These are phyloP conservation scores for Eurytoma adleriae DNA, from an alignment of 2,888 invertebrate genomes.

Conservation along the genomic window DNA sequence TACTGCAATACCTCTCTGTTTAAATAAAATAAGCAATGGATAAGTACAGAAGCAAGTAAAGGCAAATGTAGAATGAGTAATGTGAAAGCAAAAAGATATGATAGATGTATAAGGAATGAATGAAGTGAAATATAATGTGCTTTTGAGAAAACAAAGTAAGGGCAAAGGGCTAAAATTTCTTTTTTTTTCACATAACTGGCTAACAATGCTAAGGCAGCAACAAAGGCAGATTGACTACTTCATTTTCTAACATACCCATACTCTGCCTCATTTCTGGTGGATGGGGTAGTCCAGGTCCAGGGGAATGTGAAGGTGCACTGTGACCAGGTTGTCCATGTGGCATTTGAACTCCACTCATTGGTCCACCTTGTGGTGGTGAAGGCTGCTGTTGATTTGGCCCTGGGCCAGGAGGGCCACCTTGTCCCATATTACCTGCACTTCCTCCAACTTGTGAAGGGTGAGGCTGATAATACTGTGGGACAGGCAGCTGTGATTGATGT, in stretches of 20 bases:
- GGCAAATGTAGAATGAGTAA: too few species aligned
- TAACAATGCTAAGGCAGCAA: too few species aligned
- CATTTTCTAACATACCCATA: slow-evolving; percentile 45
- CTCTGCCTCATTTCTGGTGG: slow-evolving; percentile 49
- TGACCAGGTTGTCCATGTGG: slow-evolving; percentile 52
- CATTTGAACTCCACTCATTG: slow-evolving; percentile 46
- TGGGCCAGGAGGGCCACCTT: slow-evolving; percentile 65
- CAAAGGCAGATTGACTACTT: neutral
- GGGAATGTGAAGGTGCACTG: slow-evolving; percentile 54
- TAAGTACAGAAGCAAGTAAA: too few species aligned
- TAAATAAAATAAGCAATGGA: too few species aligned
- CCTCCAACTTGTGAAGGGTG: slow-evolving; percentile 56
- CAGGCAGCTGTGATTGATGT: slow-evolving; percentile 67
- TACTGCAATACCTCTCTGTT: too few species aligned
- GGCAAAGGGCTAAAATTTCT: too few species aligned
- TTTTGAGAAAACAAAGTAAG: too few species aligned
- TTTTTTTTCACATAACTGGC: too few species aligned
- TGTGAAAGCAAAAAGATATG: too few species aligned
- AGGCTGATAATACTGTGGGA: slow-evolving; percentile 65
- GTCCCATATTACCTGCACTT: slow-evolving; percentile 53
- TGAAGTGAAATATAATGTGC: too few species aligned
- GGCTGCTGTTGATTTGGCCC: slow-evolving; percentile 48
- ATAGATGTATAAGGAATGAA: too few species aligned
- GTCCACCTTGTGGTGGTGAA: slow-evolving; percentile 51
- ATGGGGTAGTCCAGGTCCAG: slow-evolving; percentile 59